Percentiles rank a stretch among this genome's conserved stretches.
phyloP scores from a whole-genome alignment of 2,888 invertebrate species.

The Conchocele bisecta region DNA sequence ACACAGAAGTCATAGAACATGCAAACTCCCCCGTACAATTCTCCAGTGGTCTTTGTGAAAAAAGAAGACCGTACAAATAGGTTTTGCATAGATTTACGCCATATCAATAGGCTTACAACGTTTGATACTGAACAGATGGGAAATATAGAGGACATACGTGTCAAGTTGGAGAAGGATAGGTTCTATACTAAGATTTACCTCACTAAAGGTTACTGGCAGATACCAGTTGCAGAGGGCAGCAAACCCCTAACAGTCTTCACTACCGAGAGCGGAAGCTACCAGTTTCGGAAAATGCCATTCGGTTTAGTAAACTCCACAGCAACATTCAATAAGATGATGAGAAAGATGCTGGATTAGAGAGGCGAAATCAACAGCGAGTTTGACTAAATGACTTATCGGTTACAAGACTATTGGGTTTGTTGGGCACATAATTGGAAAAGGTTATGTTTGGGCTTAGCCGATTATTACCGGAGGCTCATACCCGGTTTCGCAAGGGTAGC shows the following conservation, averaged over 20 bases:
- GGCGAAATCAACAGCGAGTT: too few species aligned
- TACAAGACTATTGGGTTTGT: too few species aligned
- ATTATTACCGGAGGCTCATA: too few species aligned
- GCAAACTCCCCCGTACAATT: not conserved
- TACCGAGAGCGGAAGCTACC: not conserved
- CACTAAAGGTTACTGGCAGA: not conserved
- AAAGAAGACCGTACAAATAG: not conserved
- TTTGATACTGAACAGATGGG: constrained; percentile 7
- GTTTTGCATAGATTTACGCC: not conserved
- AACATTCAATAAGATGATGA: constrained; percentile 28
- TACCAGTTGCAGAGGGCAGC: not conserved
- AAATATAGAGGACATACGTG: not conserved
- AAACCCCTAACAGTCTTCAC: not conserved
- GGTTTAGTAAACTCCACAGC: constrained; percentile 19
- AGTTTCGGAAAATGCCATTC: constrained; percentile 9
- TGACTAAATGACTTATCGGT: too few species aligned
- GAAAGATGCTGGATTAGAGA: constrained; percentile 3
- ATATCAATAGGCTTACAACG: not conserved
- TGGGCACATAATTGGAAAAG: too few species aligned
- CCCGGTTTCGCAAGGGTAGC: too few species aligned
- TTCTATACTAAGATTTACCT: not conserved
- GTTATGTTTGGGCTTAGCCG: too few species aligned
- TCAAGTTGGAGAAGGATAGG: not conserved
- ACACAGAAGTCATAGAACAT: not conserved
- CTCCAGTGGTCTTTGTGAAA: not conserved